phyloP scores from a whole-genome alignment of 2,888 invertebrate species.

The Axea sp. region DNA sequence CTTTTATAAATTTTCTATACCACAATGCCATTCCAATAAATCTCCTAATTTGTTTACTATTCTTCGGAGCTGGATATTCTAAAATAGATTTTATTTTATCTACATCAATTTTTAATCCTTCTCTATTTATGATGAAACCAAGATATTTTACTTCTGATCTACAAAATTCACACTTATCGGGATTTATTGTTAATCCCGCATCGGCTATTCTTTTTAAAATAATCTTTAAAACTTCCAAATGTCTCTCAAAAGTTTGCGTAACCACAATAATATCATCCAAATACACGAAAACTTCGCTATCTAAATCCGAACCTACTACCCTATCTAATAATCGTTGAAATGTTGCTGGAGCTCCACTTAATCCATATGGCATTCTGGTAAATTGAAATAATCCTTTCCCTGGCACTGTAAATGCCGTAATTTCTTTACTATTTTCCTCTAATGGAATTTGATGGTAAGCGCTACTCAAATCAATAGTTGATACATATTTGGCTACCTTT shows the following conservation, averaged over 20 bases:
- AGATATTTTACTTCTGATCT: no score
- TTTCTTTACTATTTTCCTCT: slow-evolving; percentile 26
- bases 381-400: slow-evolving; percentile 28
- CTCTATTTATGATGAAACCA: no score
- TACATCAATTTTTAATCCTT: slow-evolving; percentile 9
- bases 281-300: slow-evolving; percentile 33
- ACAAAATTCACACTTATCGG: slow-evolving; percentile 16
- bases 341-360: slow-evolving; percentile 25
- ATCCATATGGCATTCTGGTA: slow-evolving; percentile 19
- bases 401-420: no score
- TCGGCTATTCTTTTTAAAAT: no score
- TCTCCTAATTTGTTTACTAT: slow-evolving; percentile 13
- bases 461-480: slow-evolving; percentile 21
- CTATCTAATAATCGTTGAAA: no score
- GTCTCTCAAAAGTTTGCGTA: slow-evolving; percentile 24
- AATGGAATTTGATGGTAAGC: slow-evolving; percentile 30
- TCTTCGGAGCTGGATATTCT: slow-evolving; percentile 19
- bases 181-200: slow-evolving; percentile 16
- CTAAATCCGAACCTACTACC: no score
- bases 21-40: slow-evolving; percentile 34
- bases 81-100: slow-evolving; percentile 23
- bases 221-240: slow-evolving; percentile 13
- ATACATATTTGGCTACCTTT: slow-evolving; percentile 6
- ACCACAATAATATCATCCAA: slow-evolving; percentile 37
- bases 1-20: slow-evolving; percentile 14